These are phyloP conservation scores for Danio kyathit DNA, from an alignment of 2,797 vertebrate genomes.

Conservation along the genomic window DNA sequence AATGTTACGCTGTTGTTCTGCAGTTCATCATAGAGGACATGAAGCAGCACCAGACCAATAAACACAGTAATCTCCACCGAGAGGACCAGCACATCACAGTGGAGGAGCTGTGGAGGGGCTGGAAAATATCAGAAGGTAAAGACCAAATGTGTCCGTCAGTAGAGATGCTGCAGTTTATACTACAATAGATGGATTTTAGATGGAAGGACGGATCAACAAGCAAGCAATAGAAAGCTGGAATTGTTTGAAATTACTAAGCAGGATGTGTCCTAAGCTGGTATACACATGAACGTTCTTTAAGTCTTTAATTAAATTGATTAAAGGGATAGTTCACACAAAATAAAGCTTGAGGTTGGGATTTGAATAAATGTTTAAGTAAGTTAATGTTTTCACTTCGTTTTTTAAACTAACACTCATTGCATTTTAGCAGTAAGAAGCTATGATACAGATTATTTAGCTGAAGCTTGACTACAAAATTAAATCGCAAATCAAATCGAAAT, in stretches of 20 bases:
- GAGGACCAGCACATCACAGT: constrained; percentile 98
- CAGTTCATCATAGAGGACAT: constrained; percentile 98
- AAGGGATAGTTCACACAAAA: too few relatives aligned
- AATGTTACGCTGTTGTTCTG: constrained; percentile 10
- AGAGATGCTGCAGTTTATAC: background rate
- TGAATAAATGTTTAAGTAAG: too few relatives aligned
- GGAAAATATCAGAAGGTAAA: constrained; percentile 95
- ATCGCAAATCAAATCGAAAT: too few relatives aligned
- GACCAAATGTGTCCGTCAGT: background rate
- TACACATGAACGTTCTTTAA: too few relatives aligned
- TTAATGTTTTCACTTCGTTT: too few relatives aligned
- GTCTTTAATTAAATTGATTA: too few relatives aligned
- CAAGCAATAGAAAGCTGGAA: background rate
- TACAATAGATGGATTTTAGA: background rate
- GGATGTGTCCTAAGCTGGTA: background rate
- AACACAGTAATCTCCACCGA: constrained; percentile 94
- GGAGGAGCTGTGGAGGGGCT: constrained; percentile 95
- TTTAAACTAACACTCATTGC: too few relatives aligned
- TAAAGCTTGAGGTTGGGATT: too few relatives aligned
- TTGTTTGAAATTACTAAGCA: background rate
- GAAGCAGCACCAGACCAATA: constrained; percentile 94
- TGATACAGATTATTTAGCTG: too few relatives aligned
- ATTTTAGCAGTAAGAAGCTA: too few relatives aligned
- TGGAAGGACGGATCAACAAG: background rate
- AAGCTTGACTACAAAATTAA: too few relatives aligned